Percentiles rank a stretch among this genome's conserved stretches.
Evolutionary conservation across 2,113 vertebrate genomes (phyloP).

Genomic region (Geothlypis trichas): DNA sequence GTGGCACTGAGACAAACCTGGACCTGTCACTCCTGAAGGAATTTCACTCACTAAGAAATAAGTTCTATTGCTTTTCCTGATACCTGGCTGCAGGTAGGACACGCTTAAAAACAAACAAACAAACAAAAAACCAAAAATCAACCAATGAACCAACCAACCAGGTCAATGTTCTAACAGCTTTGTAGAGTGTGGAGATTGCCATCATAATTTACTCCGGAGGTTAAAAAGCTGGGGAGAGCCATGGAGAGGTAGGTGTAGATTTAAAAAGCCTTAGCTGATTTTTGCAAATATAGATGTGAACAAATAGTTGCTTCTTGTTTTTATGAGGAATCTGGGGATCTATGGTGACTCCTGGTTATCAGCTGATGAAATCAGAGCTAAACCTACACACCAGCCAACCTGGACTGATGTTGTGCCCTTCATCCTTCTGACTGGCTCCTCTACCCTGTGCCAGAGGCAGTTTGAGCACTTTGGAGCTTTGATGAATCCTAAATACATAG

Average conservation of each 20-base stretch:
- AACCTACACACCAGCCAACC: background rate
- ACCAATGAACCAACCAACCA: background rate
- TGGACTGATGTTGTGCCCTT: background rate
- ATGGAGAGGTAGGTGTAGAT: background rate
- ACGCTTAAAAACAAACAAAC: background rate
- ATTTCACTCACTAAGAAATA: background rate
- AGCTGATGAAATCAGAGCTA: background rate
- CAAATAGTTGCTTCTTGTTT: background rate
- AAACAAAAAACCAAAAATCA: background rate
- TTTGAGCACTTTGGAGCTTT: background rate
- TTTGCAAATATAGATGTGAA: background rate
- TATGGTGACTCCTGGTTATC: background rate
- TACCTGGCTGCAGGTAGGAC: background rate
- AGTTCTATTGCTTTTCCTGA: background rate
- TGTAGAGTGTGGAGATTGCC: background rate
- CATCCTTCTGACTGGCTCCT: background rate
- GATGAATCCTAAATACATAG: background rate
- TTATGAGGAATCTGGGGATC: background rate
- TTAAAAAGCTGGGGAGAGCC: background rate
- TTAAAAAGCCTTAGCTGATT: background rate
- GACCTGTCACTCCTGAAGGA: background rate
- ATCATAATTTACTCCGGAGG: background rate
- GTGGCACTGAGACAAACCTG: background rate
- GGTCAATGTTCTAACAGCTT: background rate
- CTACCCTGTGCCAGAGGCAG: background rate